phyloP scores from a whole-genome alignment of 1,140 invertebrate genomes.

The Drosophila malerkotliana region DNA sequence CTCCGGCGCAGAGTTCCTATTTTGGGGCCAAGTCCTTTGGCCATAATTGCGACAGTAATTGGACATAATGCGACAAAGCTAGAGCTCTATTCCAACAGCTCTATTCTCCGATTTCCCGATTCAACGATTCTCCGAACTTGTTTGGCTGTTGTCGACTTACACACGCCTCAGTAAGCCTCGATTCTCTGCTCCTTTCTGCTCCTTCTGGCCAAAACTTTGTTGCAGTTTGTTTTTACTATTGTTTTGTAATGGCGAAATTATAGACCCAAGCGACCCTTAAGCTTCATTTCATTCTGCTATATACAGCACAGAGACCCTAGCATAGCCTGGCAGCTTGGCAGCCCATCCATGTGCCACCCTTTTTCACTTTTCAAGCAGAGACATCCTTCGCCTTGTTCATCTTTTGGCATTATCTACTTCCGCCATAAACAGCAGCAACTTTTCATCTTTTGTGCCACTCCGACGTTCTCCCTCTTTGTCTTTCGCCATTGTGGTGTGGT shows the following conservation, averaged over 20 bases:
- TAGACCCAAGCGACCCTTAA: conserved; percentile 75
- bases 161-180: conserved; percentile 48
- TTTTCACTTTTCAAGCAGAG: conserved; percentile 25
- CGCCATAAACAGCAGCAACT: conserved; percentile 82
- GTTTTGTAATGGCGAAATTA: conserved; percentile 82
- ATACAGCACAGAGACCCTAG: background rate
- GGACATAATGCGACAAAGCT: conserved; percentile 83
- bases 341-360: conserved; percentile 8
- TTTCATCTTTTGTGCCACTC: conserved; percentile 78
- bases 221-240: conserved; percentile 82
- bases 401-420: conserved; percentile 81
- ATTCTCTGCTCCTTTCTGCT: background rate
- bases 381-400: conserved; percentile 71
- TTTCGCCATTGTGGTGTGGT: conserved; percentile 26
- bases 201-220: conserved; percentile 56
- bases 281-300: conserved; percentile 60
- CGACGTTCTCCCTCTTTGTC: conserved; percentile 55
- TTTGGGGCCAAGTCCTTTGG: conserved; percentile 68
- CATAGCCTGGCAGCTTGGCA: background rate
- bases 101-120: conserved; percentile 1
- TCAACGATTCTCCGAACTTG: conserved; percentile 14
- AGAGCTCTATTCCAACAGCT: conserved; percentile 24
- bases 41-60: conserved; percentile 84
- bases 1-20: conserved; percentile 3
- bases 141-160: conserved; percentile 47